Evolutionary conservation across 2,797 vertebrate genomes (phyloP), one percentile per base, ranked within the genome.

Genomic region (Hydrocynus forskahlii): DNA sequence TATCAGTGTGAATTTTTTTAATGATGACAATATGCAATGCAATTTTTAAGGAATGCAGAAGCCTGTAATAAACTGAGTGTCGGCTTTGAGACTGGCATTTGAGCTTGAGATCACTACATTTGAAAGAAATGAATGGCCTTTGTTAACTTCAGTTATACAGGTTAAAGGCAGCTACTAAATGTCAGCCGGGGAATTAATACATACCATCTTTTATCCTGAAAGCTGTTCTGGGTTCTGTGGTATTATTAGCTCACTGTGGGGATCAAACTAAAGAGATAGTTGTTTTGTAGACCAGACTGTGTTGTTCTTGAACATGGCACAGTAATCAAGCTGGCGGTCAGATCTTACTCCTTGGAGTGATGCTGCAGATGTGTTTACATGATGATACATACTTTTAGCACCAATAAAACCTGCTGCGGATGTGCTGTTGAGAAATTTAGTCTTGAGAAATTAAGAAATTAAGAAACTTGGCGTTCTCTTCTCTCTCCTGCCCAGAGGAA

Each of bases 351-450:
- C 21, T 25, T 59, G 10, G 16, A 63, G 43, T 38, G 52, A 9
- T 57, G 8, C 29, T 72, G 69, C 29, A 73, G 70, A 55, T 73
- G 70, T 55, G 69, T 72, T 10, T 54, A 67, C 38, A 67, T 19
- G 38, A 17, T 6, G 4, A 29, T 40, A 19, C 29, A 14, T 35
- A 40, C 40, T 59, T 59, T 55, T n/a, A 35, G 23, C 10, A 35
- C 25, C 12, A 35, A n/a, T 14, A 12, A 74, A 74, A 38, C 35
- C 52, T 73, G 40, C 45, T 55, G 40, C 17, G n/a, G 54, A 63
- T 81, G 52, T 19, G 17, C 17, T 5, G 70, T 63, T 72, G 45
- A 80, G 71, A 35, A 38, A 14, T 59, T 55, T 54, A 66, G 50
- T 35, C 2, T 35, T 35, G 4, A 35, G 35, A 35, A 12, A 76